phyloP scores from a whole-genome alignment of 2,888 invertebrate species.

The Lypha dubia region DNA sequence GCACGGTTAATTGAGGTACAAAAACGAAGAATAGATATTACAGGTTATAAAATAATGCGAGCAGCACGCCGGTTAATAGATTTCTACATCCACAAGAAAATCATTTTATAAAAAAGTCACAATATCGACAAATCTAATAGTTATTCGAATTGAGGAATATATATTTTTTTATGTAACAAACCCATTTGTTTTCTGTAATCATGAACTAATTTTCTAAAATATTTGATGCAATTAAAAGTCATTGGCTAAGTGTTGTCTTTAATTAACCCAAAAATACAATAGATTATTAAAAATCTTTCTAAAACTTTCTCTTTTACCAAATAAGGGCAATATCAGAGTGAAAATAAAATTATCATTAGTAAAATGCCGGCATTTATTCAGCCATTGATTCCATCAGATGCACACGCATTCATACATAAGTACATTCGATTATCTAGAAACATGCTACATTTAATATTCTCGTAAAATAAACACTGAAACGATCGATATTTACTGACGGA shows the following conservation, averaged over 20 bases:
- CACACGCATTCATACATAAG: background rate
- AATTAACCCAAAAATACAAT: conserved; percentile 25
- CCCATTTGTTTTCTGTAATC: too few relatives aligned
- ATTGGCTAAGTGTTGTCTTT: background rate
- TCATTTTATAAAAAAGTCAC: too few relatives aligned
- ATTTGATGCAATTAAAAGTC: background rate
- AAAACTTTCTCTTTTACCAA: background rate
- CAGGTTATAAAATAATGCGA: too few relatives aligned
- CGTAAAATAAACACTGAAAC: conserved; percentile 33
- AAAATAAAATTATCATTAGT: conserved; percentile 13
- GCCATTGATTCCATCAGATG: background rate
- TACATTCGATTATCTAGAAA: background rate
- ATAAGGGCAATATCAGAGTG: conserved; percentile 21
- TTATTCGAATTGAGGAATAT: too few relatives aligned
- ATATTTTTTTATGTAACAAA: too few relatives aligned
- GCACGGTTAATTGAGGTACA: too few relatives aligned
- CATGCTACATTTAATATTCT: background rate
- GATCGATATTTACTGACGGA: conserved; percentile 1
- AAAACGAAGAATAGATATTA: too few relatives aligned
- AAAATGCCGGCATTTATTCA: conserved; percentile 31
- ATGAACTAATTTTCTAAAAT: background rate
- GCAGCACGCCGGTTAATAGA: too few relatives aligned
- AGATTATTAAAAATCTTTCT: conserved; percentile 7
- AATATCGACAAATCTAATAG: too few relatives aligned
- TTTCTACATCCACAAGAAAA: too few relatives aligned